These are phyloP conservation scores for Leptatherina wallacei DNA, from an alignment of 2,797 vertebrate species.

Conservation along the genomic window DNA sequence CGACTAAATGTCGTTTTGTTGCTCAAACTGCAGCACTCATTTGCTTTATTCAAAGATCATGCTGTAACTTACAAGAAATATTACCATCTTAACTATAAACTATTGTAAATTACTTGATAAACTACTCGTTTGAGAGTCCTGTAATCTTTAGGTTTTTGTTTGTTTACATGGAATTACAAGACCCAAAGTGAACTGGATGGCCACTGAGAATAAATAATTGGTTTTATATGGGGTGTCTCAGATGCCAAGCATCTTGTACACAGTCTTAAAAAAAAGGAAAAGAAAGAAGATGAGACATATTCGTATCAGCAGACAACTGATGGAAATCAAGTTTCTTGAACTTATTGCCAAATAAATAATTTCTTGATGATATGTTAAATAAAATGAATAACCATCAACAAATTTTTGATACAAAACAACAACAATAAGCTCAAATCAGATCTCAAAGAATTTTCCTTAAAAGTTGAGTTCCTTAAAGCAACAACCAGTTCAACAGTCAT, in stretches of 20 bases:
- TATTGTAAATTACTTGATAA: too few relatives aligned
- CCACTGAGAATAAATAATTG: neutral
- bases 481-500: conserved; percentile 13
- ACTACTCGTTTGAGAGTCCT: neutral
- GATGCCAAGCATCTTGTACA: neutral
- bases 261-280: neutral
- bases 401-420: too few relatives aligned
- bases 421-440: too few relatives aligned
- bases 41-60: neutral
- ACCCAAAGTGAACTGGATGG: neutral
- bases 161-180: neutral
- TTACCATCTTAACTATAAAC: too few relatives aligned
- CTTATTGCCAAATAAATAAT: too few relatives aligned
- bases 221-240: neutral
- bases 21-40: neutral
- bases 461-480: neutral
- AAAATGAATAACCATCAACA: too few relatives aligned
- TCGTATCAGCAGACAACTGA: neutral
- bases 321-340: neutral
- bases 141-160: too few relatives aligned
- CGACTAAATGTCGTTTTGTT: neutral
- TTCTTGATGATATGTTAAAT: too few relatives aligned
- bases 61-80: neutral
- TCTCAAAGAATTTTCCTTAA: too few relatives aligned
- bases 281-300: neutral